Conservation (phyloP, 64 coral and sea anemone genomes). For the Porites australiensis region DNA sequence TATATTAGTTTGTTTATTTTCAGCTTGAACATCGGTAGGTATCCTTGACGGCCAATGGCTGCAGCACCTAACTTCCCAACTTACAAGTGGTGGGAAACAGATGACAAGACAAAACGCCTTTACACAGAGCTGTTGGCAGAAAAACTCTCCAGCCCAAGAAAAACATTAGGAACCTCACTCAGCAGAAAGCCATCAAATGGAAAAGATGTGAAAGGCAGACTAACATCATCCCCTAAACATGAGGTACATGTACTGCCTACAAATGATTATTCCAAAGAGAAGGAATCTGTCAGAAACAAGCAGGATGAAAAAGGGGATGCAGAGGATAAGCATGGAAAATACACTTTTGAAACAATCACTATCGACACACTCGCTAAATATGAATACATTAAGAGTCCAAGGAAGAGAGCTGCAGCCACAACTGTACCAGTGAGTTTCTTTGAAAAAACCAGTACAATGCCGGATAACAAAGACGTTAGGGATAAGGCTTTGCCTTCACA, state of each 20-base stretch:
- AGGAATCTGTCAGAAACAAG: constrained; percentile 17
- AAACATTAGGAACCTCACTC: constrained; percentile 34
- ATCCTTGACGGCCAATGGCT: constrained; percentile 22
- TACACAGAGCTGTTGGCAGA: constrained; percentile 91
- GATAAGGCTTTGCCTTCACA: not conserved
- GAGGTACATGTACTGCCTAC: no score
- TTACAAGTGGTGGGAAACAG: constrained; percentile 98
- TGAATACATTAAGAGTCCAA: constrained; percentile 95
- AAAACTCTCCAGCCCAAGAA: constrained; percentile 78
- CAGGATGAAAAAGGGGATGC: not conserved
- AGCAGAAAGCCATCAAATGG: constrained; percentile 49
- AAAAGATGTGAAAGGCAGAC: constrained; percentile 7
- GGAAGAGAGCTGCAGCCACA: constrained; percentile 44
- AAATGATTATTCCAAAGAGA: not conserved
- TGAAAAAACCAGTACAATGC: not conserved
- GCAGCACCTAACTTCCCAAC: constrained; percentile 60
- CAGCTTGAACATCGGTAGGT: no score
- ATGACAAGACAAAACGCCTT: constrained; percentile 92
- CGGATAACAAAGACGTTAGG: not conserved
- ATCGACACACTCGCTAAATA: constrained; percentile 95
- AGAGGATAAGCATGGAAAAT: constrained; percentile 50
- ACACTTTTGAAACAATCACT: constrained; percentile 92
- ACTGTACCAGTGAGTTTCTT: constrained; percentile 37
- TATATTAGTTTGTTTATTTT: no score
- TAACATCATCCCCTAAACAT: constrained; percentile 30